Evolutionary conservation across 2,888 invertebrate genomes (phyloP).

Genomic region (Steinernema hermaphroditum): DNA sequence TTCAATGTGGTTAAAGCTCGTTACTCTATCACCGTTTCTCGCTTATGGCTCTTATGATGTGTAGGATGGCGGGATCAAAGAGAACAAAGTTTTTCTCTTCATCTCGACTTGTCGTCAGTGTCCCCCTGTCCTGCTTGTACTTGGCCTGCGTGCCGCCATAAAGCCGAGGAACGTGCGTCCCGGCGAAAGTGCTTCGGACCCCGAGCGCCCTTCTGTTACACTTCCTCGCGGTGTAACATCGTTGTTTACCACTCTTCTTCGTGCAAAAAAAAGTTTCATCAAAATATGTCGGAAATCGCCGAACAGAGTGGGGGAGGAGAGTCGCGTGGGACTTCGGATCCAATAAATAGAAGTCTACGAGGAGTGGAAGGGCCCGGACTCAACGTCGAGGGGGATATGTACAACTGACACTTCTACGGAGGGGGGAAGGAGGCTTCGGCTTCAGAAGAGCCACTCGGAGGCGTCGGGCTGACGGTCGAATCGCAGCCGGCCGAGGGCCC

Average conservation of each 20-base stretch:
- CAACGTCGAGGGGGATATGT: constrained; percentile 4
- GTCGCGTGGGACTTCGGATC: constrained; percentile 7
- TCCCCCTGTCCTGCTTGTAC: too few species aligned
- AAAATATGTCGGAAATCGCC: background rate
- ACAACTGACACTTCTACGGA: background rate
- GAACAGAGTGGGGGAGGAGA: background rate
- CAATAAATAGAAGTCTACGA: constrained; percentile 23
- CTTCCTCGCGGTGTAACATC: constrained; percentile 3
- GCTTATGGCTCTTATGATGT: too few species aligned
- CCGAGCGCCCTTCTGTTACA: background rate
- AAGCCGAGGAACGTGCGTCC: too few species aligned
- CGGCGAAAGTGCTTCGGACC: background rate
- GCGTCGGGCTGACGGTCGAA: constrained; percentile 6
- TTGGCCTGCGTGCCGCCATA: too few species aligned
- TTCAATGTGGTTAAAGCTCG: too few species aligned
- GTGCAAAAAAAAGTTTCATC: constrained; percentile 10
- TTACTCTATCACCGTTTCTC: too few species aligned
- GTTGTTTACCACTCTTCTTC: background rate
- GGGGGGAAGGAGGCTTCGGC: background rate
- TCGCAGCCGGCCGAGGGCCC: background rate
- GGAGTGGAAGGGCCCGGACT: background rate
- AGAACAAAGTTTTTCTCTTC: too few species aligned
- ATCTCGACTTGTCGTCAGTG: too few species aligned
- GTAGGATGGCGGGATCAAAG: too few species aligned
- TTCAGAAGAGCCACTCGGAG: constrained; percentile 18